A percentile compares a stretch with the other conserved stretches of the same genome.
phyloP scores from a whole-genome alignment of 2,113 vertebrate genomes.

The Ailuropoda melanoleuca region DNA sequence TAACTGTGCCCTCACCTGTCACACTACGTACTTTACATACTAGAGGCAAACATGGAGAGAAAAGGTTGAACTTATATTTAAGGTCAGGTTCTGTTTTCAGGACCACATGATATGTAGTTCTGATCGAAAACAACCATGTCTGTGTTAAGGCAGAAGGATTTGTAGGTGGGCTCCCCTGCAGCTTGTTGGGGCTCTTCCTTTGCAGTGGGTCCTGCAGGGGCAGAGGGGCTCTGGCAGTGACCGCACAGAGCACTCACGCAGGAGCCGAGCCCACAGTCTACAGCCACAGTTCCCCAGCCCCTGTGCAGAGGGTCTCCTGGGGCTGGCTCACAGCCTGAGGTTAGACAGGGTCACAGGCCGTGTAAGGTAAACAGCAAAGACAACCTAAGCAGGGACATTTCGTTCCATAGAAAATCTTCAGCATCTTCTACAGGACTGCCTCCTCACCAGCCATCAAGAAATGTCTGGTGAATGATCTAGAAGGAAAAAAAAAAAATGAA shows the following conservation, averaged over 20 bases:
- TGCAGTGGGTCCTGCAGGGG: not conserved
- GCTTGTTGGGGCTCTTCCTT: not conserved
- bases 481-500: not conserved
- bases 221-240: not conserved
- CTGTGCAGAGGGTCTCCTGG: not conserved
- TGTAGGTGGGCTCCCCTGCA: not conserved
- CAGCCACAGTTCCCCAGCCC: not conserved
- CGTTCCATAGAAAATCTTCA: not conserved
- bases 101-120: not conserved
- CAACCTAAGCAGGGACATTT: not conserved
- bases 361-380: not conserved
- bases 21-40: not conserved
- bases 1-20: not conserved
- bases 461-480: not conserved
- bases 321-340: not conserved
- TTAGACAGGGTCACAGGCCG: not conserved
- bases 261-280: not conserved
- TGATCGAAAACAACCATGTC: not conserved
- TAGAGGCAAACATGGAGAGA: not conserved
- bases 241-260: not conserved
- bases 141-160: not conserved
- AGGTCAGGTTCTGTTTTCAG: not conserved
- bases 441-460: not conserved
- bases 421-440: not conserved
- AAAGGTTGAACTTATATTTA: not conserved